Percentiles rank a stretch among this genome's conserved stretches.
Evolutionary conservation across 2,797 vertebrate species (phyloP).

Genomic region (Glossophaga mutica): DNA sequence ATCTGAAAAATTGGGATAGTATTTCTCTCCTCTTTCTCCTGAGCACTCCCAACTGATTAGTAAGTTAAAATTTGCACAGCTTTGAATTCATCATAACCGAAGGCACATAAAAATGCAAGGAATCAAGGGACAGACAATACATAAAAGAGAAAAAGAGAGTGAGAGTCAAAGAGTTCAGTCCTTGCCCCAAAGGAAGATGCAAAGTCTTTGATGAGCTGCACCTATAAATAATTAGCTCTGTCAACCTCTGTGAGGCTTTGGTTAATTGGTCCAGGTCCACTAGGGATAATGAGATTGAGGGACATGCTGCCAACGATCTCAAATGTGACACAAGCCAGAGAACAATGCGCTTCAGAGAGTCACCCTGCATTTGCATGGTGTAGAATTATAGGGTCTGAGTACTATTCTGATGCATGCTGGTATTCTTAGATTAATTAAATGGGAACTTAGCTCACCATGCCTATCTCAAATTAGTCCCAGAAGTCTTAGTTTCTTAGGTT

Average conservation of each 20-base stretch:
- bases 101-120: slow-evolving; percentile 22
- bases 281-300: background rate
- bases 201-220: slow-evolving; percentile 24
- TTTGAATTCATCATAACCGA: slow-evolving; percentile 45
- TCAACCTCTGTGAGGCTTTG: background rate
- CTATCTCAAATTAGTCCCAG: background rate
- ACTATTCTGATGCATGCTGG: background rate
- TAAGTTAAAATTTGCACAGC: background rate
- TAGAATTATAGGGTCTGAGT: background rate
- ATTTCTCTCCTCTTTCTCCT: background rate
- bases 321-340: background rate
- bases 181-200: background rate
- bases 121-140: slow-evolving; percentile 35
- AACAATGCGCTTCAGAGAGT: background rate
- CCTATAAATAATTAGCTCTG: slow-evolving; percentile 48
- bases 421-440: slow-evolving; percentile 6
- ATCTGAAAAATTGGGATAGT: background rate
- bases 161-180: slow-evolving; percentile 14
- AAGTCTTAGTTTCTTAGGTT: background rate
- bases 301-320: background rate
- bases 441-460: background rate
- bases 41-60: background rate
- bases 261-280: background rate
- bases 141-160: slow-evolving; percentile 39
- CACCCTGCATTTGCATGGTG: background rate